These are phyloP conservation scores for Squalus acanthias DNA, from an alignment of 2,797 vertebrate species.

Conservation along the genomic window DNA sequence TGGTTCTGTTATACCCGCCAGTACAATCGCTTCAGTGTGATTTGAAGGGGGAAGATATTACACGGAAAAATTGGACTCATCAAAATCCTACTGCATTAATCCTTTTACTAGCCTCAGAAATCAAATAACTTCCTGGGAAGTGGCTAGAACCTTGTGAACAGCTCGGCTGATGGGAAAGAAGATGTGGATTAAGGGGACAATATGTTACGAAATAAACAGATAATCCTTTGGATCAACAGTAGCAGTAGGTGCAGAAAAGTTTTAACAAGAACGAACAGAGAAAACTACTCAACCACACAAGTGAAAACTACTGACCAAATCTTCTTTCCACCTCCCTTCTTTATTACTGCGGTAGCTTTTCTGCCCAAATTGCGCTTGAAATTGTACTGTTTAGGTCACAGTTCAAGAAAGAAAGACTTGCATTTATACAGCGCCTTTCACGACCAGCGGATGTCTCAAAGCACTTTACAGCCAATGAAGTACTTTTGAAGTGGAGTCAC, in stretches of 20 bases:
- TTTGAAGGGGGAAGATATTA: conserved; percentile 48
- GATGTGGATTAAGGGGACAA: conserved; percentile 56
- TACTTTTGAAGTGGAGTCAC: no score
- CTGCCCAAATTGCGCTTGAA: not conserved
- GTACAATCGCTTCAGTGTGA: not conserved
- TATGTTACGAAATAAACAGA: conserved; percentile 58
- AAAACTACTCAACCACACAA: not conserved
- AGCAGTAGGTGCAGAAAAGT: conserved; percentile 29
- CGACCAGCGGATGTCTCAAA: no score
- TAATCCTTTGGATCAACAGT: conserved; percentile 55
- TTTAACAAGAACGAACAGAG: not conserved
- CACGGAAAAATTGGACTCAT: conserved; percentile 55
- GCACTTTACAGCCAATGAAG: no score
- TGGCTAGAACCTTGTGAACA: conserved; percentile 51
- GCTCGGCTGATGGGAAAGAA: conserved; percentile 54
- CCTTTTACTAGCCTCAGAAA: conserved; percentile 55
- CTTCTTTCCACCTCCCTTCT: not conserved
- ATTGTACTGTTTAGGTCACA: not conserved
- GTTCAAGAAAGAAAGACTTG: not conserved
- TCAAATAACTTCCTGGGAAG: conserved; percentile 55
- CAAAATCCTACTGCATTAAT: conserved; percentile 64
- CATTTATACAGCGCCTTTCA: no score
- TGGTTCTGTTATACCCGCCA: conserved; percentile 40
- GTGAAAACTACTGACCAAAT: not conserved
- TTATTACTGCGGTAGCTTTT: not conserved